Evolutionary conservation across 1,140 invertebrate genomes (phyloP), one percentile per base, ranked within the genome.

Genomic region (Chrysomallon squamiferum): DNA sequence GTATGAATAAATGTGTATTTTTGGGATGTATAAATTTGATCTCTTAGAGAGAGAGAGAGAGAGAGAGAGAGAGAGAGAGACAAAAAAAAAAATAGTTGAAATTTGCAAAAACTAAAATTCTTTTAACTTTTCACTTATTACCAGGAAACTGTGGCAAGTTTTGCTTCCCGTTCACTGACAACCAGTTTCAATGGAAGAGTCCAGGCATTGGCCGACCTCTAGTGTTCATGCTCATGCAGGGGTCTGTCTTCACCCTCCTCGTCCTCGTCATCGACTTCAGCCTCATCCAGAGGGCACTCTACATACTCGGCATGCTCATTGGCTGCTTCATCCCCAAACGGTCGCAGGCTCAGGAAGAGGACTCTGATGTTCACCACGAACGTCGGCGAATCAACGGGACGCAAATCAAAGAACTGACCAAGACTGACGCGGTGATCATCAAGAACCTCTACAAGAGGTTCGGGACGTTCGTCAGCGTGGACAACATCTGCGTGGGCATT

Each of bases 141-240:
- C 1, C 50, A 80, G 78, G 70, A 32, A 41, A 64, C n/a, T 79
- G 79, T 66, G 71, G 62, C 1, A 64, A 64, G 7, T 59, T 56
- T 9, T 81, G 79, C 49, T 60, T 77, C 15, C 30, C 58, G 1
- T 74, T 72, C 56, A 80, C 83, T 32, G 77, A 83, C 2, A 83
- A 88, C 65, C 87, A 82, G 68, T 79, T 88, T 29, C 78, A 76
- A 0, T 87, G 87, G 85, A 77, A 86, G 5, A 76, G 70, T n/a
- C 82, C 86, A 33, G 89, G 88, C 1, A 73, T 90, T 54, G 90
- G 90, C 5, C 84, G 88, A 57, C 86, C 88, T 69, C 66, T 90
- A 4, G 30, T 88, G 3, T 88, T 85, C 60, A 80, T 91, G 72
- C 65, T 76, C n/a, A 66, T 88, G 7, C 85, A 89, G 68, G 88